A percentile compares a stretch with the other conserved stretches of the same genome.
phyloP scores from a whole-genome alignment of 2,888 invertebrate genomes.

The Lasioglossum marginatum region DNA sequence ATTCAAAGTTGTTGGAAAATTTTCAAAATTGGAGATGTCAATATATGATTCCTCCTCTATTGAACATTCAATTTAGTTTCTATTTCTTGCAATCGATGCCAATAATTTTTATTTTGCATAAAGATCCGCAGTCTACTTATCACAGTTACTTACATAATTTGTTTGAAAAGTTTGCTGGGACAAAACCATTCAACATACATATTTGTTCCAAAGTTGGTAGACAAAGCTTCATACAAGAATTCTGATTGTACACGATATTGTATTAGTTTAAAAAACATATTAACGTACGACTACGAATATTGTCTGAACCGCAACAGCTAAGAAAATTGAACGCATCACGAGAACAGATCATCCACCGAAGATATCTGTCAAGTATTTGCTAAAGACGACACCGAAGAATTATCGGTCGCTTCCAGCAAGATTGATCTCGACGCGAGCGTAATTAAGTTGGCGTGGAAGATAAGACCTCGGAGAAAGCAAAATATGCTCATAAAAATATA shows the following conservation, averaged over 20 bases:
- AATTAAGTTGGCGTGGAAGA: slow-evolving; percentile 9
- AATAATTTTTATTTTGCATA: no score
- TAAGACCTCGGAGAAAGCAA: slow-evolving; percentile 8
- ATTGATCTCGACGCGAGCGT: slow-evolving; percentile 10
- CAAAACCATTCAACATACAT: background rate
- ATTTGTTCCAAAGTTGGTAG: background rate
- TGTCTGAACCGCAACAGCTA: no score
- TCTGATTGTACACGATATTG: background rate
- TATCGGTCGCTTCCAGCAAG: background rate
- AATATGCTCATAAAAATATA: slow-evolving; percentile 9
- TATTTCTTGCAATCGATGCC: no score
- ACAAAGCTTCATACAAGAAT: background rate
- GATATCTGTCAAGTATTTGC: background rate
- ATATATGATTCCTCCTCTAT: no score
- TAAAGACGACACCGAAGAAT: background rate
- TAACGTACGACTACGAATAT: no score
- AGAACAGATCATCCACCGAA: background rate
- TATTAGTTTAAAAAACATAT: background rate
- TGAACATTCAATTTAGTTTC: no score
- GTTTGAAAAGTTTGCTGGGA: background rate
- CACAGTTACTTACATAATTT: background rate
- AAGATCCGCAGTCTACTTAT: no score
- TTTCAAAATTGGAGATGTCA: no score
- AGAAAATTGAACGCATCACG: background rate
- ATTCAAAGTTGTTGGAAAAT: no score